phyloP scores from a whole-genome alignment of 2,888 invertebrate genomes.

The Aspidiotus destructor region DNA sequence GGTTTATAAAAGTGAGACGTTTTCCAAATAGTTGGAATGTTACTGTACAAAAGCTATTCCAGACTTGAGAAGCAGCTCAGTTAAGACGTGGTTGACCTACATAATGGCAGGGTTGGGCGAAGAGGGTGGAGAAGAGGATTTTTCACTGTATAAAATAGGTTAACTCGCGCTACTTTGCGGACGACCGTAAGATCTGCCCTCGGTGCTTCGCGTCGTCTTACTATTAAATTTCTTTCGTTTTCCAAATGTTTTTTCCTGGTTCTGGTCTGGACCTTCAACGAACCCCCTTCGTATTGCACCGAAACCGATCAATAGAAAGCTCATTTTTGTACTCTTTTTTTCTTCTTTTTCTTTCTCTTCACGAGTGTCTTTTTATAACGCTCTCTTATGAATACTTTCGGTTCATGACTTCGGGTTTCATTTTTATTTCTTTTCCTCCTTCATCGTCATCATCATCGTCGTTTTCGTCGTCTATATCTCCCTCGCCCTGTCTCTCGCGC shows the following conservation, averaged over 20 bases:
- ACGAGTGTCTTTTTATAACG: conserved; percentile 31
- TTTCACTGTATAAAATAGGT: conserved; percentile 28
- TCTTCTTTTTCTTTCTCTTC: conserved; percentile 13
- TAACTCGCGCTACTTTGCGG: conserved; percentile 32
- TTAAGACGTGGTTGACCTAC: conserved; percentile 30
- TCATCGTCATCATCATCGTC: too few relatives aligned
- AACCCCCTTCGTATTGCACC: conserved; percentile 22
- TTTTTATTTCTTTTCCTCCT: conserved; percentile 11
- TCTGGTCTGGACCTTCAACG: conserved; percentile 31
- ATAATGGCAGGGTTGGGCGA: conserved; percentile 17
- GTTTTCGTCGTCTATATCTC: too few relatives aligned
- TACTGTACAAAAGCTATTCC: conserved; percentile 25
- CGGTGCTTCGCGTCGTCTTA: neutral
- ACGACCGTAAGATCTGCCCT: conserved; percentile 30
- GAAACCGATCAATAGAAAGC: conserved; percentile 33
- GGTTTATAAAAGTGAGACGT: conserved; percentile 31
- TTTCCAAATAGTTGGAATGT: conserved; percentile 32
- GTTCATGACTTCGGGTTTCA: conserved; percentile 27
- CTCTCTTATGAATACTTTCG: conserved; percentile 32
- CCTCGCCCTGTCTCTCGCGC: too few relatives aligned
- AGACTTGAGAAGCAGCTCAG: conserved; percentile 28
- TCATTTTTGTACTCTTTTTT: conserved; percentile 27
- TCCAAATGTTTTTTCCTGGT: conserved; percentile 32
- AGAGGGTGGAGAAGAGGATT: conserved; percentile 21
- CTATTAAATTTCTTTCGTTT: conserved; percentile 25